phyloP scores from a whole-genome alignment of 2,113 vertebrate genomes.

The Pithys albifrons region DNA sequence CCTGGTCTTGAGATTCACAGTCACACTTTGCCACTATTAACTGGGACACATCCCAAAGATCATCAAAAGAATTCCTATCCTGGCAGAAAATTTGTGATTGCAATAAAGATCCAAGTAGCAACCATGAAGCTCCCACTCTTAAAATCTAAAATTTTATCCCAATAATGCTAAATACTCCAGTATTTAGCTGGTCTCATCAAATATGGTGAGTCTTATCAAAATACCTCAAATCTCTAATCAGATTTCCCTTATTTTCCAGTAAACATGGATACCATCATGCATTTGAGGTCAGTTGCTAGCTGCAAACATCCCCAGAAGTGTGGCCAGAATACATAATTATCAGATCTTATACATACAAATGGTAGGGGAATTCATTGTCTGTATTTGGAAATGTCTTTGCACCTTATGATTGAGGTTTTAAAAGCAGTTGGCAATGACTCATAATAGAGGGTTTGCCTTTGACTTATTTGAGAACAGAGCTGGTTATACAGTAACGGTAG shows the following conservation, averaged over 20 bases:
- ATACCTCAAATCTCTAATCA: background rate
- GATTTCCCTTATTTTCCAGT: background rate
- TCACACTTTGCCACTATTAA: background rate
- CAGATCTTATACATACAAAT: background rate
- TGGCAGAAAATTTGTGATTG: background rate
- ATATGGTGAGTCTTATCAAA: background rate
- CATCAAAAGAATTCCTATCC: background rate
- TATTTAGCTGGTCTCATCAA: background rate
- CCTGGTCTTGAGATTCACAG: background rate
- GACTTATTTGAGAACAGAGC: background rate
- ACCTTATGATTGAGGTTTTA: background rate
- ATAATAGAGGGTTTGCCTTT: background rate
- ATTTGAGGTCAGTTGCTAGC: background rate
- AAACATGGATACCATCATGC: background rate
- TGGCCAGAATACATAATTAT: background rate
- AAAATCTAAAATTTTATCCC: background rate
- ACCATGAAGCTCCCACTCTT: background rate
- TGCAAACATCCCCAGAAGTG: background rate
- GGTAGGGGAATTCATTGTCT: background rate
- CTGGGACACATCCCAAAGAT: background rate
- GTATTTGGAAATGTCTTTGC: background rate
- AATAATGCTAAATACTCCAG: background rate
- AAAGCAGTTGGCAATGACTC: background rate
- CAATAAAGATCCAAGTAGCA: background rate
- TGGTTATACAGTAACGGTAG: background rate